phyloP scores from a whole-genome alignment of 2,113 vertebrate genomes.

The Epinephelus moara region DNA sequence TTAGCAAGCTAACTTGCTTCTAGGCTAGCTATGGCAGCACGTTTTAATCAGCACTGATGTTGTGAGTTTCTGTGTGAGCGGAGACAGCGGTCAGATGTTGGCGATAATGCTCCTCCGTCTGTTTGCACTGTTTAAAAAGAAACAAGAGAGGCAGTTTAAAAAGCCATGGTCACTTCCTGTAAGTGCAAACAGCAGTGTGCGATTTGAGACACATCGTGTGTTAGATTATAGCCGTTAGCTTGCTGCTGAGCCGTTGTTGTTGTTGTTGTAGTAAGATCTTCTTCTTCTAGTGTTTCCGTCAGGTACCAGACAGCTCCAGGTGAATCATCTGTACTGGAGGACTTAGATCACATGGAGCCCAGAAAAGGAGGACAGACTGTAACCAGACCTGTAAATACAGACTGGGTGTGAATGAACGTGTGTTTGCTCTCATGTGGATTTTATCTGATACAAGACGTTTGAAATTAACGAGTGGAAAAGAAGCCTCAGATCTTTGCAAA shows the following conservation, averaged over 20 bases:
- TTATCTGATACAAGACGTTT: neutral
- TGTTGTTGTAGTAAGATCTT: neutral
- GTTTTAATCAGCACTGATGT: no score
- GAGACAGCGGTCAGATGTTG: no score
- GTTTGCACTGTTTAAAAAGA: no score
- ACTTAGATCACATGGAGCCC: neutral
- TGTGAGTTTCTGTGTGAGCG: no score
- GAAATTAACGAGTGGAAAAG: neutral
- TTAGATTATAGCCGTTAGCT: neutral
- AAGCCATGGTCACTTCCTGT: no score
- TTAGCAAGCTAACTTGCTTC: no score
- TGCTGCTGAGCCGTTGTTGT: neutral
- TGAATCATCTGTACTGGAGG: neutral
- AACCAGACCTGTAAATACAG: neutral
- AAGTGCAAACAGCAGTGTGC: no score
- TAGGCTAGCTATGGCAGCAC: no score
- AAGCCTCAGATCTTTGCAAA: neutral
- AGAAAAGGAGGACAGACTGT: neutral
- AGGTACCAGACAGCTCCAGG: neutral
- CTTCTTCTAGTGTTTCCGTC: neutral
- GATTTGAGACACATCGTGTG: no score
- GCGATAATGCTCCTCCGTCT: no score
- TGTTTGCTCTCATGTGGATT: neutral
- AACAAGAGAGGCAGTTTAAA: no score
- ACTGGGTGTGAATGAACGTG: neutral